These are phyloP conservation scores for Pristis pectinata DNA, from an alignment of 2,797 vertebrate genomes.

Conservation along the genomic window DNA sequence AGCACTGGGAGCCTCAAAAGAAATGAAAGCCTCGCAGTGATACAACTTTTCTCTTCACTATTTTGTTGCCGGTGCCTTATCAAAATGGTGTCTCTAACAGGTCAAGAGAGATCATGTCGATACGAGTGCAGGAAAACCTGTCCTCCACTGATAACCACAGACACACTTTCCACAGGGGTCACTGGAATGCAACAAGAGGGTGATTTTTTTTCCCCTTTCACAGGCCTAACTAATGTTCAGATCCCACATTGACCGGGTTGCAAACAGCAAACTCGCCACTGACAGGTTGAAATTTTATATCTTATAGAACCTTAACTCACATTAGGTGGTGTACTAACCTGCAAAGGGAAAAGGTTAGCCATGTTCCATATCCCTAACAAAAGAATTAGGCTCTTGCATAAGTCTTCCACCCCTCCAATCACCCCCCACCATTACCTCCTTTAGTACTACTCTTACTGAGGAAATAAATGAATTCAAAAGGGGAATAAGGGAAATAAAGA, in stretches of 20 bases:
- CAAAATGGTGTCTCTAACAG: background rate
- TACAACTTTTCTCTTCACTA: background rate
- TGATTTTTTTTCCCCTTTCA: background rate
- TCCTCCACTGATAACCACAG: background rate
- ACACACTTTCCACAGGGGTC: background rate
- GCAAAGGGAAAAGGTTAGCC: background rate
- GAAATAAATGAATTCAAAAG: background rate
- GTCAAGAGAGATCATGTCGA: background rate
- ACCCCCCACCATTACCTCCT: background rate
- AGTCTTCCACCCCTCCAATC: background rate
- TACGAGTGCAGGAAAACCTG: background rate
- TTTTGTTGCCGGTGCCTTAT: background rate
- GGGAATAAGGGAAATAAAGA: background rate
- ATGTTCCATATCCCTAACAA: background rate
- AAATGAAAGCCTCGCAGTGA: background rate
- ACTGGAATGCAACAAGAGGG: background rate
- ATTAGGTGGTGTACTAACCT: background rate
- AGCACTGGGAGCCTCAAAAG: background rate
- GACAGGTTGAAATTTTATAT: background rate
- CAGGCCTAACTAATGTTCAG: background rate
- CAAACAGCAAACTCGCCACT: background rate
- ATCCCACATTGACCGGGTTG: background rate
- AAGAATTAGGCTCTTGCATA: background rate
- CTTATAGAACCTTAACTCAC: background rate
- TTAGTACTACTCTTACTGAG: background rate